Base-by-base conservation (phyloP, 2,797 vertebrate genomes). In the Enteromius radiatus region DNA sequence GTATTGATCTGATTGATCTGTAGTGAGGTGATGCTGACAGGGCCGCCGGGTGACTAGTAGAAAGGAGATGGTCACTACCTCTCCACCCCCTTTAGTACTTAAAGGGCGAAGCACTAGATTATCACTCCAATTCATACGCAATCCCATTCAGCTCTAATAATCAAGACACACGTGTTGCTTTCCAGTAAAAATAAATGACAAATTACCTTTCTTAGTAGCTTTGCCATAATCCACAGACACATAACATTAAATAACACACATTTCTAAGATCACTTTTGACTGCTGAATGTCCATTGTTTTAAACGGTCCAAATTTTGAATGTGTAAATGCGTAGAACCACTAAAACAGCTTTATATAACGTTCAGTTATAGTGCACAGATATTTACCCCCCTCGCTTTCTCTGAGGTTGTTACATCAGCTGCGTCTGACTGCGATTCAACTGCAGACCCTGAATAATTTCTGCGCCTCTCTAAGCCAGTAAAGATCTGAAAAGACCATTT, bases 1-100 rank as follows among this genome's bases (percentile, higher is more conserved):
- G 70, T 86, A 91, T 90, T 89, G 88, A 92, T 91, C 61, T 80
- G 86, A 92, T 84, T 83, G 86, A 89, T 87, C 84, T 84, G 85
- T 65, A 81, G 78, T 88, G 85, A 85, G 78, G 81, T 77, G 87
- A 86, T 87, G 90, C 90, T 92, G 88, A 92, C 88, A 52, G 75
- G 14, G 84, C 88, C 87, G 86, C 87, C 81, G 3, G 56, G 86
- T 85, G 86, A 89, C 83, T 80, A 84, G 83, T 54, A 81, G 81
- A 67, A 1, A 59, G 54, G 26, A 78, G 45, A 78, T 67, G 28
- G 26, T 47, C 28, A 67, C 59, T 78, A 64, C 38, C n/a, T 76
- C 56, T 76, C 75, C 36, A 45, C 83, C 87, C 86, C 87, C 61
- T 38, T 88, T 79, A 88, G 86, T 83, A 65, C 61, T 63, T 63